These are phyloP conservation scores for Chelmon rostratus DNA, from an alignment of 2,797 vertebrate species.

Conservation along the genomic window DNA sequence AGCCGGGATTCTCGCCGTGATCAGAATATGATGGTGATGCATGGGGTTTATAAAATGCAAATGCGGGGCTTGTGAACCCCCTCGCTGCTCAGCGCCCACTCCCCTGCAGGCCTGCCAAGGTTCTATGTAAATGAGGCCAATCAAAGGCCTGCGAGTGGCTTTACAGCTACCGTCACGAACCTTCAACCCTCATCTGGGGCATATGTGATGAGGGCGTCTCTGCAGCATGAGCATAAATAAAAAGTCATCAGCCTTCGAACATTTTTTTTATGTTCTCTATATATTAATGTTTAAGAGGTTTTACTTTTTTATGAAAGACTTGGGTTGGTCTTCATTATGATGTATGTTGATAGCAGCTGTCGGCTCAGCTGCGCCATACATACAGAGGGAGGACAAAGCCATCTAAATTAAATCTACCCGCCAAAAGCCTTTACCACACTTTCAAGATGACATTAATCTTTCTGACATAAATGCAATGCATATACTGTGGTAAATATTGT, in stretches of 20 bases:
- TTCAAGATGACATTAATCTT: conserved; percentile 17
- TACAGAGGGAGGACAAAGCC: neutral
- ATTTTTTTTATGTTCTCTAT: neutral
- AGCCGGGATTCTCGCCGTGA: conserved; percentile 4
- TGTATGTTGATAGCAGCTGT: conserved; percentile 21
- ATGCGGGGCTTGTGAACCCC: conserved; percentile 8
- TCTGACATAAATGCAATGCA: neutral
- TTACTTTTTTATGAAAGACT: conserved; percentile 10
- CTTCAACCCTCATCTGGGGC: conserved; percentile 7
- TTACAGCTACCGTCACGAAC: conserved; percentile 22
- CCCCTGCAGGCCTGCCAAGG: conserved; percentile 37
- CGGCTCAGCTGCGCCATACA: neutral
- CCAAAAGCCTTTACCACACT: conserved; percentile 1
- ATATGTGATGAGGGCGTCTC: neutral
- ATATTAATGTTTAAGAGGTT: conserved; percentile 10
- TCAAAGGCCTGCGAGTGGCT: conserved; percentile 39
- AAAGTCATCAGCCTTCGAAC: neutral
- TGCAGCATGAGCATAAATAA: neutral
- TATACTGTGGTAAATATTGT: neutral
- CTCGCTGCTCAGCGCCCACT: neutral
- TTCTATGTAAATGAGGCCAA: conserved; percentile 66
- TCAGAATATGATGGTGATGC: conserved; percentile 34
- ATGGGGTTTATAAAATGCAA: conserved; percentile 49
- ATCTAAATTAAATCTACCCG: conserved; percentile 15
- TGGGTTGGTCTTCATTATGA: conserved; percentile 1